Conservation (phyloP, 2,888 invertebrate species). For the Yponomeuta evonymella region DNA sequence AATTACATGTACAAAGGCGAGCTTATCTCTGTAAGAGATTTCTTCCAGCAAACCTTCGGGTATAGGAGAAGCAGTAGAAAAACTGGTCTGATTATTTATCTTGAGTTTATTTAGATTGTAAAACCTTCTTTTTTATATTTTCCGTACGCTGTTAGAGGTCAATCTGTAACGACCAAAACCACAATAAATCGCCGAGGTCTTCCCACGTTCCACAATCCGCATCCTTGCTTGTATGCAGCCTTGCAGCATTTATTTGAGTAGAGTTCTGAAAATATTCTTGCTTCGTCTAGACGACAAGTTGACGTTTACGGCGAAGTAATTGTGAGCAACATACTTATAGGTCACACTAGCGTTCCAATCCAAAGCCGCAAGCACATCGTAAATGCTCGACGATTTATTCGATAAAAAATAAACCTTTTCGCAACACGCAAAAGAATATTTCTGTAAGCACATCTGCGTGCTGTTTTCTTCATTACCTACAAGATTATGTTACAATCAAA, state of each 20-base stretch:
- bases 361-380: constrained; percentile 13
- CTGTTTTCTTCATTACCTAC: not conserved
- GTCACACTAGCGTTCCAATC: not conserved
- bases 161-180: no score
- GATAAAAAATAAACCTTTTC: not conserved
- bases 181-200: not conserved
- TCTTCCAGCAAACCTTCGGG: no score
- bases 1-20: no score
- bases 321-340: constrained; percentile 12
- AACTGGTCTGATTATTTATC: not conserved
- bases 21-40: no score
- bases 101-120: not conserved
- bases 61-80: no score
- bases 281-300: not conserved
- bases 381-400: constrained; percentile 2
- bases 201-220: not conserved
- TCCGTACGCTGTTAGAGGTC: no score
- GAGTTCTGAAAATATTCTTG: not conserved
- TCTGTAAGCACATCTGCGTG: not conserved
- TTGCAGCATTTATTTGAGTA: not conserved
- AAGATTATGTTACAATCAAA: not conserved
- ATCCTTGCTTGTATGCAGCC: not conserved
- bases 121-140: not conserved
- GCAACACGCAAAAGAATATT: not conserved
- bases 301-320: constrained; percentile 12